These are phyloP conservation scores for Penelope pileata DNA, from an alignment of 2,113 vertebrate species.

Conservation along the genomic window DNA sequence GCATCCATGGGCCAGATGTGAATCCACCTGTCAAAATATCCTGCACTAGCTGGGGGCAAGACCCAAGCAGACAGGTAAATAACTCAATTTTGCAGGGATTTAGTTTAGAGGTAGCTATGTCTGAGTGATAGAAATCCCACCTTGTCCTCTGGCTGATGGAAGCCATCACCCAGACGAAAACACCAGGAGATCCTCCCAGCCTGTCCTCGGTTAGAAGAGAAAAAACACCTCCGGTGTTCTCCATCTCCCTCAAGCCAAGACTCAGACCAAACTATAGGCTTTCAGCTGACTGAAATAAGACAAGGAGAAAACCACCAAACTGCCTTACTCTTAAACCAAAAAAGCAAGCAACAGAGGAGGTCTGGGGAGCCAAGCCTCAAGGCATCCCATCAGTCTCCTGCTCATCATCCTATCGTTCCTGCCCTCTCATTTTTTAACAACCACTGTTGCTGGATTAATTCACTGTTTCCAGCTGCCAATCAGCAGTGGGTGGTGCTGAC, in stretches of 20 bases:
- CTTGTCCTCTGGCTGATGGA: background rate
- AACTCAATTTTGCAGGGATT: background rate
- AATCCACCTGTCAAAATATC: background rate
- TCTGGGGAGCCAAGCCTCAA: background rate
- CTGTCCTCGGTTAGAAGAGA: rapidly evolving
- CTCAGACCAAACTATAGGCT: background rate
- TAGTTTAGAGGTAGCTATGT: background rate
- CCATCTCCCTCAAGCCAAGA: background rate
- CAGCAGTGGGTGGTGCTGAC: background rate
- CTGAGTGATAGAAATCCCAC: background rate
- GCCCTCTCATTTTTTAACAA: background rate
- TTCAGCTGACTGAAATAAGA: background rate
- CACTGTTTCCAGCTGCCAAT: background rate
- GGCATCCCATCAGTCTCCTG: background rate
- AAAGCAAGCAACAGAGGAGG: background rate
- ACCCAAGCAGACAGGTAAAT: background rate
- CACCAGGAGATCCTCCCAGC: background rate
- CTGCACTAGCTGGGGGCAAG: background rate
- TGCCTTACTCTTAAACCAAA: background rate
- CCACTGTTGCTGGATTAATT: background rate
- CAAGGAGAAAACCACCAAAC: background rate
- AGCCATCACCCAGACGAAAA: background rate
- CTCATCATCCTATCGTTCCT: background rate
- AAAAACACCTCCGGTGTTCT: background rate
- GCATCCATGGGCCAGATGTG: background rate